Percentiles rank a stretch among this genome's conserved stretches.
Evolutionary conservation across 2,797 vertebrate species (phyloP).

Genomic region (Myotis planiceps): DNA sequence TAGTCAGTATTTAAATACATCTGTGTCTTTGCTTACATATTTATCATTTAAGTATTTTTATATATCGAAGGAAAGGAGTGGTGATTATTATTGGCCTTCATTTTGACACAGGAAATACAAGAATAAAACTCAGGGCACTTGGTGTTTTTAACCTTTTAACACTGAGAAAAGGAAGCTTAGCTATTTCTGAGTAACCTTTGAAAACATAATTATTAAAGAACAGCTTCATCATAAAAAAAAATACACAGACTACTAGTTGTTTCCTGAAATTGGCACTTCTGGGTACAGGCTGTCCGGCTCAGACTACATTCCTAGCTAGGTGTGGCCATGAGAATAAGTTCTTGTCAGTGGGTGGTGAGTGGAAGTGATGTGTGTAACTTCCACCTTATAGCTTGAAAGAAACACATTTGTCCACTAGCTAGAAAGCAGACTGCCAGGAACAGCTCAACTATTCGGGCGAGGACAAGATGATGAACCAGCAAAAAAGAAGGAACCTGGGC

Average conservation of each 20-base stretch:
- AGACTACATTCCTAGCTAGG: neutral
- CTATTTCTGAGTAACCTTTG: neutral
- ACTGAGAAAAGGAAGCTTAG: neutral
- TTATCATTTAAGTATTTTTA: neutral
- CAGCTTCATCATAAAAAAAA: neutral
- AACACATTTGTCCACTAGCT: neutral
- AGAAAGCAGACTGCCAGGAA: neutral
- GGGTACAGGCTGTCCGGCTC: neutral
- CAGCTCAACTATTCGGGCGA: neutral
- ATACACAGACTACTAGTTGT: neutral
- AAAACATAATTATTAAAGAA: slow-evolving; percentile 10
- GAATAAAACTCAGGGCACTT: neutral
- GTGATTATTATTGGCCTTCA: neutral
- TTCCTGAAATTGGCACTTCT: neutral
- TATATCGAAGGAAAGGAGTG: neutral
- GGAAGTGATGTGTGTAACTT: neutral
- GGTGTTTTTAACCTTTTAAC: slow-evolving; percentile 11
- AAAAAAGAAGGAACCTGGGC: neutral
- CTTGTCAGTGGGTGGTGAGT: neutral
- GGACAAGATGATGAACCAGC: neutral
- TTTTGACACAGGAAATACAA: neutral
- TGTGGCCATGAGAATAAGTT: neutral
- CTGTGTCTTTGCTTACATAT: neutral
- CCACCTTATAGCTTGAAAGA: neutral
- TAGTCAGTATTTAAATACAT: neutral